Evolutionary conservation across 2,888 invertebrate genomes (phyloP).

Genomic region (Drosophila antonietae): DNA sequence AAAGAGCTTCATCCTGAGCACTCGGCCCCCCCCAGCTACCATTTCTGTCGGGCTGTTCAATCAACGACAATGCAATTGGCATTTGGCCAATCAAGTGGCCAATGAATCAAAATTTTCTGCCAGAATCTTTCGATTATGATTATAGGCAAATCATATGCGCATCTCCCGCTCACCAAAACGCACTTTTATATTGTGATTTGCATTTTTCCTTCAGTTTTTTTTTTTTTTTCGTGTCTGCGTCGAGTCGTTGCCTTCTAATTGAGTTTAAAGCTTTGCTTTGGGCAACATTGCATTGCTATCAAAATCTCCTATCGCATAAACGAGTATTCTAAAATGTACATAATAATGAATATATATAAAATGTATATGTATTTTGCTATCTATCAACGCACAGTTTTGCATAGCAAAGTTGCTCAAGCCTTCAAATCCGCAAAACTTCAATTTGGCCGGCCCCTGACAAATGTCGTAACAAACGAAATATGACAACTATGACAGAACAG

Average conservation of each 20-base stretch:
- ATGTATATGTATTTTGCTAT: conserved; percentile 31
- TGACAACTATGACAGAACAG: conserved; percentile 9
- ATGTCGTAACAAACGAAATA: conserved; percentile 12
- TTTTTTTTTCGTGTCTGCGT: not conserved
- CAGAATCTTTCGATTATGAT: conserved; percentile 61
- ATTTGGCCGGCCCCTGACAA: conserved; percentile 54
- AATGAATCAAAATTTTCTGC: conserved; percentile 69
- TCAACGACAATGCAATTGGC: conserved; percentile 65
- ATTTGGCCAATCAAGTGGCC: conserved; percentile 71
- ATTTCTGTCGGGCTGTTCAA: conserved; percentile 32
- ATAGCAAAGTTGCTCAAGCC: conserved; percentile 56
- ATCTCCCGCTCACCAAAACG: conserved; percentile 38
- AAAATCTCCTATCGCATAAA: conserved; percentile 52
- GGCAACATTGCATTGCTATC: conserved; percentile 33
- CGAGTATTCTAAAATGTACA: conserved; percentile 32
- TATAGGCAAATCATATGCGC: conserved; percentile 62
- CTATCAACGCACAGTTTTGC: conserved; percentile 61
- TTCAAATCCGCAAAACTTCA: conserved; percentile 63
- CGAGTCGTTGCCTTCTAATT: conserved; percentile 54
- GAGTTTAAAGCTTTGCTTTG: conserved; percentile 60
- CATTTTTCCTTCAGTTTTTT: conserved; percentile 32
- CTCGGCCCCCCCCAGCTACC: too few species aligned
- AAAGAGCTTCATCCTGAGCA: conserved; percentile 50
- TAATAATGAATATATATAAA: not conserved
- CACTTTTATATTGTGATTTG: conserved; percentile 50